Base-by-base conservation (phyloP, 2,113 vertebrate species). In the Progne subis region DNA sequence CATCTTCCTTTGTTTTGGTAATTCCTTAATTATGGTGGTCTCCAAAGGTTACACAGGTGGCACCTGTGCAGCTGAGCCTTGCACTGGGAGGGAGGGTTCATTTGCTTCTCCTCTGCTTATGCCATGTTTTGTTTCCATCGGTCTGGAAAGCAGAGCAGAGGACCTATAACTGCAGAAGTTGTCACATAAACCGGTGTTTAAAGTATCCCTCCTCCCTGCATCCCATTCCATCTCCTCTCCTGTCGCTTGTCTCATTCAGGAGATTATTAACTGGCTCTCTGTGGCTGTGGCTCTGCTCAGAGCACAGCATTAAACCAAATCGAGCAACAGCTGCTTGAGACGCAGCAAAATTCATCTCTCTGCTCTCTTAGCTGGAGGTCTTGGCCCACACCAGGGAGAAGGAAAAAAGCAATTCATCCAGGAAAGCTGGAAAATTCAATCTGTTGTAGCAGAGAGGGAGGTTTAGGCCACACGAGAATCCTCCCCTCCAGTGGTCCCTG, bases 241-340 rank as follows among this genome's bases (percentile, higher is more conserved):
- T n/a, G 43, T 25, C n/a, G 21, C 70, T 41, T 67, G 59, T 77
- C 84, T 94, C 69, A 21, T 56, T 56, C 82, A 88, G 82, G 95
- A 24, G 39, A 34, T 89, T 69, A 75, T 92, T 90, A 88, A 82
- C 82, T 86, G 64, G 0, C 47, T 67, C 2, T 19, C 68, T 75
- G 65, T 9, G 55, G 91, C 43, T 0, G 1, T 19, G 31, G 55
- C 90, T 83, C 68, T 64, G 82, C 82, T 94, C 86, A 63, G 71
- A 77, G 87, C 64, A 13, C 43, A 31, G 81, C 65, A 32, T 88
- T 67, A 52, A 86, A 71, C 67, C 87, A 90, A 80, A 72, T 5
- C 44, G 53, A 94, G 82, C 92, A 92, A 50, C 67, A 90, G 92
- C 71, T 93, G 82, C 82, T 71, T 44, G 67, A 83, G 55, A 67